A percentile compares a stretch with the other conserved stretches of the same genome.
Conservation (phyloP, 1,140 invertebrate species). For the Potamilus streckersoni region DNA sequence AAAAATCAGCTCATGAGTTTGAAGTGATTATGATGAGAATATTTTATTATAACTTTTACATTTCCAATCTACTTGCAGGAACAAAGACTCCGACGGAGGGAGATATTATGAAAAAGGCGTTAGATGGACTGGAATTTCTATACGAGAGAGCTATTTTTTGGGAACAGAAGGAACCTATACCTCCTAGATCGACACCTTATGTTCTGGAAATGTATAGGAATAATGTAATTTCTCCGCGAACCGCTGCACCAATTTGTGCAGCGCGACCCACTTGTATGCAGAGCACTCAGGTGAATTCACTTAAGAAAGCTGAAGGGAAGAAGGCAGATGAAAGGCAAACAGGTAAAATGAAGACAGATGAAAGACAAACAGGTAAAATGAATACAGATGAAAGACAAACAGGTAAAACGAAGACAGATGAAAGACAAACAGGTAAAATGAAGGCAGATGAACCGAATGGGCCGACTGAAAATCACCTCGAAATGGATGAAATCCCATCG, state of each 20-base stretch:
- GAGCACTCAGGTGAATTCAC: constrained; percentile 17
- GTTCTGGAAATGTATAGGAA: constrained; percentile 14
- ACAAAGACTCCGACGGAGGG: constrained; percentile 34
- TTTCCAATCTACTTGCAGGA: constrained; percentile 22
- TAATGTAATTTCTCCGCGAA: neutral
- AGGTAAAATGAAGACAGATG: constrained; percentile 6
- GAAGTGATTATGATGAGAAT: too few relatives aligned
- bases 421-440: neutral
- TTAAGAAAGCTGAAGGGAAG: constrained; percentile 13
- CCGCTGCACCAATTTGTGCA: neutral
- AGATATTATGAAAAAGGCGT: constrained; percentile 24
- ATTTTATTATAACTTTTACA: neutral
- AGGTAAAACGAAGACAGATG: constrained; percentile 5
- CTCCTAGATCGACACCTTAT: constrained; percentile 26
- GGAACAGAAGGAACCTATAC: constrained; percentile 40
- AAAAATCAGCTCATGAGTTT: too few relatives aligned
- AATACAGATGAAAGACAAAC: neutral
- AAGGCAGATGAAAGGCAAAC: constrained; percentile 13
- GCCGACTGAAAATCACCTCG: too few relatives aligned
- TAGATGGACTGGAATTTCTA: constrained; percentile 40
- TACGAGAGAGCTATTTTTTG: constrained; percentile 46
- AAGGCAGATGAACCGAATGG: too few relatives aligned
- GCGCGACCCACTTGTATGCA: constrained; percentile 1
- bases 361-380: neutral
- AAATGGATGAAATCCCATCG: too few relatives aligned